phyloP scores from a whole-genome alignment of 2,113 vertebrate genomes.

The Trinectes maculatus region DNA sequence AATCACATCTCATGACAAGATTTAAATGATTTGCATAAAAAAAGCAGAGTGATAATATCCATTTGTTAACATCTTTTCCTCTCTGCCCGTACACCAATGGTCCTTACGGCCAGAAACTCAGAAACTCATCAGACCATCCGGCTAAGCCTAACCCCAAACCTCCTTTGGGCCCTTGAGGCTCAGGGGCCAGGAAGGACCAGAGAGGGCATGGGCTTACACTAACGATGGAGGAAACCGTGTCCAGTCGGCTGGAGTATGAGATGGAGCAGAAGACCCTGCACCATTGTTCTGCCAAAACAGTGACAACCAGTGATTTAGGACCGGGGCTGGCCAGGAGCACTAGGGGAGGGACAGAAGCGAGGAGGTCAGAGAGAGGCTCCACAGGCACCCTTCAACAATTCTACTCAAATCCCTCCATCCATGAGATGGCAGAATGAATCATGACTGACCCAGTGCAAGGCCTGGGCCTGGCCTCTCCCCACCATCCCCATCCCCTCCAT shows the following conservation, averaged over 20 bases:
- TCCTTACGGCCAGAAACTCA: conserved; percentile 22
- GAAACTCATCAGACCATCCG: conserved; percentile 48
- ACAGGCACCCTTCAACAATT: conserved; percentile 78
- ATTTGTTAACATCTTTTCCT: conserved; percentile 10
- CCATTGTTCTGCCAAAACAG: conserved; percentile 84
- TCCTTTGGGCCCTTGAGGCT: conserved; percentile 61
- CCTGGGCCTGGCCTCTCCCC: conserved; percentile 70
- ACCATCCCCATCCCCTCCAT: conserved; percentile 38
- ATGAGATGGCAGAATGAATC: conserved; percentile 80
- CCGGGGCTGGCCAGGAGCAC: conserved; percentile 75
- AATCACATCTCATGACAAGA: neutral
- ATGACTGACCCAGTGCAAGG: conserved; percentile 69
- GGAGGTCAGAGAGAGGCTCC: conserved; percentile 79
- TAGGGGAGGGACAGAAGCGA: conserved; percentile 71
- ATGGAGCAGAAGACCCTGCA: conserved; percentile 68
- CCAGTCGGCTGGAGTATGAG: conserved; percentile 75
- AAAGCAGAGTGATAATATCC: conserved; percentile 17
- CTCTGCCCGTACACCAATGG: conserved; percentile 40
- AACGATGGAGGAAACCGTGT: conserved; percentile 81
- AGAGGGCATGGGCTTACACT: conserved; percentile 72
- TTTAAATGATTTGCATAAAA: neutral
- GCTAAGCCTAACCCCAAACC: conserved; percentile 53
- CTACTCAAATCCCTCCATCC: conserved; percentile 73
- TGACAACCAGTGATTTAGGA: conserved; percentile 87
- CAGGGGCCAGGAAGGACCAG: conserved; percentile 71